phyloP scores from a whole-genome alignment of 92 coral and sea anemone genomes.

The Siderastrea radians region DNA sequence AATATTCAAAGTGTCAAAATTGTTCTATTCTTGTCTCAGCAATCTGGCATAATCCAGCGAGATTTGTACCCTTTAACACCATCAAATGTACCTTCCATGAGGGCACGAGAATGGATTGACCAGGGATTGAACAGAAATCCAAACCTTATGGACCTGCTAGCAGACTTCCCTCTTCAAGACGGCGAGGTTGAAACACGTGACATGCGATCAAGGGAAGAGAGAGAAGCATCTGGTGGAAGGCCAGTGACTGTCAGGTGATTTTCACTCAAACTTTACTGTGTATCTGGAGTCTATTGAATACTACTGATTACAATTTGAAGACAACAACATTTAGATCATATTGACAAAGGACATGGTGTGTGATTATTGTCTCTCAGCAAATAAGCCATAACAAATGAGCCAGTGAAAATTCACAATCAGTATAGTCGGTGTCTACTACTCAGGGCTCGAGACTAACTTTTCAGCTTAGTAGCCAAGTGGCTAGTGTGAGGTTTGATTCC shows the following conservation, averaged over 20 bases:
- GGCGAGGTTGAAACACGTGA: constrained; percentile 46
- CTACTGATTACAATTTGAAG: too few species aligned
- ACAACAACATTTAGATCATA: not conserved
- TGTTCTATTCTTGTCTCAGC: constrained; percentile 39
- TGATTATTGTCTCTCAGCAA: too few species aligned
- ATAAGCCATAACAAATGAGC: too few species aligned
- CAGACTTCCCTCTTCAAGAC: constrained; percentile 55
- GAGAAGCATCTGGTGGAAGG: constrained; percentile 9
- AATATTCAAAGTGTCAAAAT: not conserved
- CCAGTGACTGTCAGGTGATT: constrained; percentile 16
- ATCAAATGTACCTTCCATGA: constrained; percentile 85
- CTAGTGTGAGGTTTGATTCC: too few species aligned
- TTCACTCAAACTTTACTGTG: not conserved
- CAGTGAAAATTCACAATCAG: too few species aligned
- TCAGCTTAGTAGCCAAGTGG: too few species aligned
- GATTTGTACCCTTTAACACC: constrained; percentile 92
- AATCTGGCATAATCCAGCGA: constrained; percentile 82
- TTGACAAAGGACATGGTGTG: too few species aligned
- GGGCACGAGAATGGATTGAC: constrained; percentile 91
- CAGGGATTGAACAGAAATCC: constrained; percentile 80
- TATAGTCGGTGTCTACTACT: too few species aligned
- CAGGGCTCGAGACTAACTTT: too few species aligned
- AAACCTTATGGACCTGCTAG: constrained; percentile 68
- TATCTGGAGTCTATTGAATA: too few species aligned
- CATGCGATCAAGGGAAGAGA: constrained; percentile 34